A percentile compares a stretch with the other conserved stretches of the same genome.
Evolutionary conservation across 2,888 invertebrate genomes (phyloP).

Genomic region (Bugula neritina): DNA sequence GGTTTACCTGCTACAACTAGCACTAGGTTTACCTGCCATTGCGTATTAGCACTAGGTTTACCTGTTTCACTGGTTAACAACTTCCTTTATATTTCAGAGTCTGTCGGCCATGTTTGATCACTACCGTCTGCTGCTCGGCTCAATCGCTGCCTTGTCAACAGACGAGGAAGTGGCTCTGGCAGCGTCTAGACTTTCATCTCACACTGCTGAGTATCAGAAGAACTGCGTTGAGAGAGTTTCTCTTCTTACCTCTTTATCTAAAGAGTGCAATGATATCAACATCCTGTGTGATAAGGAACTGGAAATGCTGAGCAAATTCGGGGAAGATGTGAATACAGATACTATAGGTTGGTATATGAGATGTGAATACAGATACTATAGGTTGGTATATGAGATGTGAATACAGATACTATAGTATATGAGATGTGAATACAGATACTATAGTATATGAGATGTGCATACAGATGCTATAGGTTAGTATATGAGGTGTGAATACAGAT

Average conservation of each 20-base stretch:
- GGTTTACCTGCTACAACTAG: too few species aligned
- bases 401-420: neutral
- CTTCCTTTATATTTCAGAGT: too few species aligned
- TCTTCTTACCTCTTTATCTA: neutral
- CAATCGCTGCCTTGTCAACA: conserved; percentile 4
- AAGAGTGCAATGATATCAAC: conserved; percentile 6
- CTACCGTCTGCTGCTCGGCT: conserved; percentile 15
- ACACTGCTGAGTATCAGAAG: conserved; percentile 2
- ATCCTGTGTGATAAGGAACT: neutral
- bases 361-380: conserved; percentile 4
- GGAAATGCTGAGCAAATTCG: conserved; percentile 1
- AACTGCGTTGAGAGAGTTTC: conserved; percentile 21
- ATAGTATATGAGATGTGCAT: neutral
- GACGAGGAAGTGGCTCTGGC: conserved; percentile 11
- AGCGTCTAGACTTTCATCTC: neutral
- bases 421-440: neutral
- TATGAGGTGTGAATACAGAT: neutral
- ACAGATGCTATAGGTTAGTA: conserved; percentile 8
- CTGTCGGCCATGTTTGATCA: conserved; percentile 24
- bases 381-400: neutral
- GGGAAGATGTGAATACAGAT: neutral
- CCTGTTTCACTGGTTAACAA: too few species aligned
- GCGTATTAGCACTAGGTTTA: too few species aligned
- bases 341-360: conserved; percentile 9
- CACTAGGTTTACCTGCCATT: too few species aligned